These are phyloP conservation scores for Magallana angulata DNA, from an alignment of 1,140 invertebrate species.

Conservation along the genomic window DNA sequence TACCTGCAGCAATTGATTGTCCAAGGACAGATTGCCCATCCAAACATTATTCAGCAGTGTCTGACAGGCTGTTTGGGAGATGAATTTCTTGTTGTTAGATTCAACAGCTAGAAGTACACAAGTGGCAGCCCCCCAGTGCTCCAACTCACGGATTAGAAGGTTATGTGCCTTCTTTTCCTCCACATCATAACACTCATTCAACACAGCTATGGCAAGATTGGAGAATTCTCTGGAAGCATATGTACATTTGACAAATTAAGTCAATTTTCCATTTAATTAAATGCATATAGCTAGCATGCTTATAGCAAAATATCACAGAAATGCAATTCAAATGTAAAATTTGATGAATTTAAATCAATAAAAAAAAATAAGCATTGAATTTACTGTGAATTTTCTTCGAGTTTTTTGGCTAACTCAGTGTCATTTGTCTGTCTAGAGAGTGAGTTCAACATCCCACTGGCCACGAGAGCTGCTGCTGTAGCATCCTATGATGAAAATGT, in stretches of 20 bases:
- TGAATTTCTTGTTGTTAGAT: slow-evolving; percentile 77
- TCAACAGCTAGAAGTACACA: slow-evolving; percentile 76
- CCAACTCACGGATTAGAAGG: slow-evolving; percentile 71
- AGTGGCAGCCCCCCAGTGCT: slow-evolving; percentile 75
- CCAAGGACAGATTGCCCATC: slow-evolving; percentile 74
- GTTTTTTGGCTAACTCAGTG: slow-evolving; percentile 67
- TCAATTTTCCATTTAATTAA: too few species aligned
- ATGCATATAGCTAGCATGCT: too few species aligned
- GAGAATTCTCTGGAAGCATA: slow-evolving; percentile 73
- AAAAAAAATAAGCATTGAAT: too few species aligned
- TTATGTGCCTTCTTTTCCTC: slow-evolving; percentile 76
- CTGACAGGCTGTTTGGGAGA: slow-evolving; percentile 78
- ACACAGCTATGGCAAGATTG: slow-evolving; percentile 73
- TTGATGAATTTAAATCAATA: too few species aligned
- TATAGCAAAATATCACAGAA: too few species aligned
- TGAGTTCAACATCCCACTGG: slow-evolving; percentile 70
- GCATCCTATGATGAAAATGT: slow-evolving; percentile 69
- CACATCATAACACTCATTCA: slow-evolving; percentile 76
- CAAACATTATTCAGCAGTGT: slow-evolving; percentile 77
- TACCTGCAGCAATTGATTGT: slow-evolving; percentile 69
- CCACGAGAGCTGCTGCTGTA: slow-evolving; percentile 76
- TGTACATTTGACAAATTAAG: neutral
- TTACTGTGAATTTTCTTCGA: slow-evolving; percentile 68
- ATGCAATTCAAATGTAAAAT: too few species aligned
- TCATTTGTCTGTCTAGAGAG: slow-evolving; percentile 72